These are phyloP conservation scores for Artibeus lituratus DNA, from an alignment of 2,797 vertebrate species.

Conservation along the genomic window DNA sequence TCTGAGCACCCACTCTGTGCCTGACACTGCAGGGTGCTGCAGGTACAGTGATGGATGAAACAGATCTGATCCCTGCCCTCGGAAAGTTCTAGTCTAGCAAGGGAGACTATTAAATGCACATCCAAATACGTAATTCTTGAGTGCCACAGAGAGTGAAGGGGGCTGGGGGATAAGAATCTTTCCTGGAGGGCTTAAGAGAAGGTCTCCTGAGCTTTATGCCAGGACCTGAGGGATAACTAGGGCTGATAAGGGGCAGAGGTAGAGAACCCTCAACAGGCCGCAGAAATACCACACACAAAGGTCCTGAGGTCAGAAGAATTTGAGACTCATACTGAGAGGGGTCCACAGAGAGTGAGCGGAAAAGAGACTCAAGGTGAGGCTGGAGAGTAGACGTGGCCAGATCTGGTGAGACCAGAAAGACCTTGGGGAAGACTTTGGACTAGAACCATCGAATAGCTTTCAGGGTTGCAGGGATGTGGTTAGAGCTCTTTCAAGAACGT, in stretches of 20 bases:
- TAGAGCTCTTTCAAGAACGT: not conserved
- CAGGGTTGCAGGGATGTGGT: not conserved
- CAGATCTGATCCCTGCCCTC: not conserved
- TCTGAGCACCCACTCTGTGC: not conserved
- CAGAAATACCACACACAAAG: not conserved
- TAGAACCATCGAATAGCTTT: not conserved
- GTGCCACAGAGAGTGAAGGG: not conserved
- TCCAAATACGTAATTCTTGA: not conserved
- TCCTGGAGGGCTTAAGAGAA: not conserved
- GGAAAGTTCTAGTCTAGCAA: not conserved
- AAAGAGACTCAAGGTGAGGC: not conserved
- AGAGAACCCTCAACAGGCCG: not conserved
- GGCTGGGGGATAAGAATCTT: not conserved
- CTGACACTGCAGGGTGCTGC: not conserved
- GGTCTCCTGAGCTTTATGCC: not conserved
- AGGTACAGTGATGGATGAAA: not conserved
- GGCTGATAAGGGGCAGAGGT: not conserved
- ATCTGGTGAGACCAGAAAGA: not conserved
- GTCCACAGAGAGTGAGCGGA: not conserved
- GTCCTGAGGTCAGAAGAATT: conserved; percentile 5
- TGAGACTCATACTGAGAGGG: not conserved
- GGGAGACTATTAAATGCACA: not conserved
- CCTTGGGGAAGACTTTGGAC: not conserved
- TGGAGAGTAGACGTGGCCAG: not conserved
- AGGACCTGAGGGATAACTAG: not conserved